These are phyloP conservation scores for Podarcis siculus DNA, from an alignment of 2,797 vertebrate species.

Conservation along the genomic window DNA sequence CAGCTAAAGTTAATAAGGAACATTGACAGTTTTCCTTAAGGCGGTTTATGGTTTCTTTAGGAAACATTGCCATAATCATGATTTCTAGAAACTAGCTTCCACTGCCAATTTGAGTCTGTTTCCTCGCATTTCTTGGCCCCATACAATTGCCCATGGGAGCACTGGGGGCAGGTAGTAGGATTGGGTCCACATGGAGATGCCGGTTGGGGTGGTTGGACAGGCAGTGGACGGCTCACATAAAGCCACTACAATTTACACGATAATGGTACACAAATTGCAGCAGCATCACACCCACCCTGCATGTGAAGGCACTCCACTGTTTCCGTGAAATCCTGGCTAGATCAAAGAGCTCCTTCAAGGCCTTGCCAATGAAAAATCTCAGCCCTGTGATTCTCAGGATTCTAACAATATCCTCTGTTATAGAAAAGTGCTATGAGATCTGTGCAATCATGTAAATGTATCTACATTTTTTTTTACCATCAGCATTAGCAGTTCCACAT, in stretches of 20 bases:
- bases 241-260: background rate
- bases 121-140: background rate
- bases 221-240: too few species aligned
- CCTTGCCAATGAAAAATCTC: background rate
- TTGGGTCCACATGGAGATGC: background rate
- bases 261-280: background rate
- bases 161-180: background rate
- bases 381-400: background rate
- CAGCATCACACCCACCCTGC: background rate
- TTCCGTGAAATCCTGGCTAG: background rate
- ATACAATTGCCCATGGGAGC: background rate
- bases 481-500: too few species aligned
- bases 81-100: background rate
- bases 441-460: too few species aligned
- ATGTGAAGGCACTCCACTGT: background rate
- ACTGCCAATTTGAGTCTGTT: background rate
- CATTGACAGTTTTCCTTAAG: background rate
- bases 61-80: background rate
- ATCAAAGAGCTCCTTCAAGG: background rate
- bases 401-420: background rate
- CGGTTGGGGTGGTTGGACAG: background rate
- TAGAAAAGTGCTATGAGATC: too few species aligned
- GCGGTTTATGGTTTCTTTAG: background rate
- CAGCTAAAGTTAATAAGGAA: background rate
- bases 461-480: too few species aligned